These are phyloP conservation scores for Phrynocephalus guinanensis DNA, from an alignment of 2,797 vertebrate species.

Conservation along the genomic window DNA sequence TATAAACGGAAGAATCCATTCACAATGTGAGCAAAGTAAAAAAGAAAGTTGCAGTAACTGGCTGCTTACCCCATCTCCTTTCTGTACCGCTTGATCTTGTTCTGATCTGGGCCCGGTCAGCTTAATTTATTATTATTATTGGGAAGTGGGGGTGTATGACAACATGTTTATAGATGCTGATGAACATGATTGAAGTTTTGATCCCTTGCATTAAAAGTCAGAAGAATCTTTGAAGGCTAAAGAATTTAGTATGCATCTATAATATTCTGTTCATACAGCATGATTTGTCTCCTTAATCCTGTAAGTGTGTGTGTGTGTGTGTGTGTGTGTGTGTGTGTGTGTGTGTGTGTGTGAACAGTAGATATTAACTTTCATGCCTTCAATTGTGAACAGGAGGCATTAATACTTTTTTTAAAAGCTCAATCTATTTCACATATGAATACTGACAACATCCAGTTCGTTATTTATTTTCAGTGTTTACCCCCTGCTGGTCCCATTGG, in stretches of 20 bases:
- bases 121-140: slow-evolving; percentile 72
- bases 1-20: slow-evolving; percentile 73
- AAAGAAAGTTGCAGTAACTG: slow-evolving; percentile 65
- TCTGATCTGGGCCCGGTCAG: slow-evolving; percentile 71
- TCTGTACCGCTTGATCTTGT: slow-evolving; percentile 71
- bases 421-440: neutral
- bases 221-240: slow-evolving; percentile 56
- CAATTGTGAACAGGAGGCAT: no score
- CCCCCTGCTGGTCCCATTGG: neutral
- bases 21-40: slow-evolving; percentile 70
- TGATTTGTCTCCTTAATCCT: slow-evolving; percentile 4
- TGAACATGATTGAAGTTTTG: slow-evolving; percentile 54
- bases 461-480: neutral
- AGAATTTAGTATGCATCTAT: slow-evolving; percentile 62
- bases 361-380: neutral
- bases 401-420: neutral
- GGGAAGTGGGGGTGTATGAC: slow-evolving; percentile 40
- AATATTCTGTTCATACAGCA: slow-evolving; percentile 35
- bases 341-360: neutral
- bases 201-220: slow-evolving; percentile 68
- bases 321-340: neutral
- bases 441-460: neutral
- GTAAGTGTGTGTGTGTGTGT: no score
- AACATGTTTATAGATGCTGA: slow-evolving; percentile 53
- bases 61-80: slow-evolving; percentile 67